These are phyloP conservation scores for Sebastes oblongus DNA, from an alignment of 2,797 vertebrate genomes.

Conservation along the genomic window DNA sequence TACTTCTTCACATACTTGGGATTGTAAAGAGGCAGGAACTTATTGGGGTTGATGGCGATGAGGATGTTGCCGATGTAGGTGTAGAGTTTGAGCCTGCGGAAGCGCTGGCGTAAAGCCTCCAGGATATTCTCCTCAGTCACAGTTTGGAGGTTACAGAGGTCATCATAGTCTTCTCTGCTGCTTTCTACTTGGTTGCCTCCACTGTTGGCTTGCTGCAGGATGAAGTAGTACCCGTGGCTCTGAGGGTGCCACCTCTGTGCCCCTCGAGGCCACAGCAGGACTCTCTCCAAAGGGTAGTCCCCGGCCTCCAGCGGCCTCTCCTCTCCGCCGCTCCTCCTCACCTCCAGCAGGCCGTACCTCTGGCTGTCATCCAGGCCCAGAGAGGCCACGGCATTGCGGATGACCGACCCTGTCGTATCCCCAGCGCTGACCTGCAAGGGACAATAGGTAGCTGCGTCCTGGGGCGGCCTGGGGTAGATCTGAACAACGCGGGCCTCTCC, in stretches of 20 bases:
- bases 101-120: constrained; percentile 85
- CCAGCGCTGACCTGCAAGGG: constrained; percentile 81
- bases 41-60: constrained; percentile 93
- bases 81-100: constrained; percentile 90
- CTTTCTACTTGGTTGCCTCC: constrained; percentile 58
- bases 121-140: constrained; percentile 86
- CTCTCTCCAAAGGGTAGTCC: constrained; percentile 85
- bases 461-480: constrained; percentile 85
- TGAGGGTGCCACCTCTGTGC: constrained; percentile 85
- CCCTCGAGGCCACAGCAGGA: constrained; percentile 88
- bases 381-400: constrained; percentile 78
- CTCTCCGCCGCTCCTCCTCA: constrained; percentile 81
- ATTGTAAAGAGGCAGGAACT: constrained; percentile 95
- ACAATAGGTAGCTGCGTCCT: constrained; percentile 78
- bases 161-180: constrained; percentile 81
- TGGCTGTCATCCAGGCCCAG: constrained; percentile 82
- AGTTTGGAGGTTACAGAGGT: constrained; percentile 89
- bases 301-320: constrained; percentile 83
- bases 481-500: constrained; percentile 82
- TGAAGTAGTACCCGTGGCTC: constrained; percentile 89
- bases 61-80: constrained; percentile 92
- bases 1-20: constrained; percentile 96
- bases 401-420: constrained; percentile 81
- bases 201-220: constrained; percentile 75
- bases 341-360: constrained; percentile 88